These are phyloP conservation scores for Platorchestia sp. DNA, from an alignment of 1,140 invertebrate genomes.

Conservation along the genomic window DNA sequence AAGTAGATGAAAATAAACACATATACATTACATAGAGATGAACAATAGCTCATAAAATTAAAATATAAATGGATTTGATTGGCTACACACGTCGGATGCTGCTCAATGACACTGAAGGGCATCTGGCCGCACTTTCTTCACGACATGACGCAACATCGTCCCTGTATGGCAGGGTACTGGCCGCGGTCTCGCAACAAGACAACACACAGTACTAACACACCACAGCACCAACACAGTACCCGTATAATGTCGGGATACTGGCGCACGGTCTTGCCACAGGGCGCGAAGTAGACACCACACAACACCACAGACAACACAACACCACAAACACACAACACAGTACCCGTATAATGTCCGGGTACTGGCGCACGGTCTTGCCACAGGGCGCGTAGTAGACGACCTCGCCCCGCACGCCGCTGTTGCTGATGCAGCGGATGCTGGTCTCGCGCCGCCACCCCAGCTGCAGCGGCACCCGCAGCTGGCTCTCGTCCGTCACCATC, in stretches of 20 bases:
- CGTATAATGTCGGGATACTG: constrained; percentile 81
- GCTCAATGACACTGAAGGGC: too few relatives aligned
- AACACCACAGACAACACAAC: not conserved
- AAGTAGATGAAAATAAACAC: too few relatives aligned
- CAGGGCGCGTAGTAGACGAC: constrained; percentile 92
- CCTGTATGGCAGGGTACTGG: not conserved
- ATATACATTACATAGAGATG: too few relatives aligned
- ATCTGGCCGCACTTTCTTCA: too few relatives aligned
- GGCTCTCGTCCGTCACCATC: constrained; percentile 73
- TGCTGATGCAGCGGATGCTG: constrained; percentile 73
- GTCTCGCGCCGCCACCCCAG: constrained; percentile 93
- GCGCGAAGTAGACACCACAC: constrained; percentile 80
- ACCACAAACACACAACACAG: constrained; percentile 57
- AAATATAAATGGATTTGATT: too few relatives aligned
- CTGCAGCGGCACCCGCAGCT: constrained; percentile 81
- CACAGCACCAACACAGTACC: constrained; percentile 71
- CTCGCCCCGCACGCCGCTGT: constrained; percentile 81
- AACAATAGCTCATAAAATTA: too few relatives aligned
- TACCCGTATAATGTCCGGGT: constrained; percentile 81
- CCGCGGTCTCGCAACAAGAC: not conserved
- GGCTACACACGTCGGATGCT: too few relatives aligned
- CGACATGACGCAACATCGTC: too few relatives aligned
- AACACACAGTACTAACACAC: not conserved
- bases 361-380: constrained; percentile 82
- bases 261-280: constrained; percentile 85